Evolutionary conservation across 1,140 invertebrate genomes (phyloP).

Genomic region (Sarcophaga bullata): DNA sequence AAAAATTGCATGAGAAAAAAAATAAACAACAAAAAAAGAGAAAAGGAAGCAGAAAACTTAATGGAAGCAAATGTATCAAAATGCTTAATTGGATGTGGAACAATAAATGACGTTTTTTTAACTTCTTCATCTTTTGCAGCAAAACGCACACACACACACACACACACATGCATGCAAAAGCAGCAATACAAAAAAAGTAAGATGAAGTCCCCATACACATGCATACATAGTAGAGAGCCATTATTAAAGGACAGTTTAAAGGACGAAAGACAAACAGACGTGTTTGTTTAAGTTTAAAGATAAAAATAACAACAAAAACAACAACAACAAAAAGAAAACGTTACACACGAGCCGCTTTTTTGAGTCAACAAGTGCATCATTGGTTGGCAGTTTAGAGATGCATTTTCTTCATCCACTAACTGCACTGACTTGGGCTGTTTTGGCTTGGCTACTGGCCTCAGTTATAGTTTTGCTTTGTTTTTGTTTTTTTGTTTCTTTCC

Average conservation of each 20-base stretch:
- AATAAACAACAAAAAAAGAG: too few relatives aligned
- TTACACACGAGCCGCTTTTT: conserved; percentile 2
- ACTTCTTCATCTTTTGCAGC: background rate
- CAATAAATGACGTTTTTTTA: conserved; percentile 36
- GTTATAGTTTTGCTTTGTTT: too few relatives aligned
- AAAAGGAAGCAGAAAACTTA: conserved; percentile 4
- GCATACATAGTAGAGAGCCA: too few relatives aligned
- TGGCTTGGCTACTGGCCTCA: too few relatives aligned
- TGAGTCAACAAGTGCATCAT: conserved; percentile 6
- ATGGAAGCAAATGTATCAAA: conserved; percentile 41
- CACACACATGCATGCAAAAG: background rate
- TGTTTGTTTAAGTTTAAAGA: background rate
- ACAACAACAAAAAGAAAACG: background rate
- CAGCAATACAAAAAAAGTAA: background rate
- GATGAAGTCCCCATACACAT: too few relatives aligned
- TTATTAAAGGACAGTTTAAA: background rate
- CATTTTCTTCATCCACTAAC: too few relatives aligned
- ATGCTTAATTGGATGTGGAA: conserved; percentile 41
- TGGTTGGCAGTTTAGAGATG: background rate
- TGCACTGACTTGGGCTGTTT: too few relatives aligned
- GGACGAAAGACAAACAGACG: background rate
- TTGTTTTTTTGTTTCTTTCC: background rate
- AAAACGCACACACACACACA: background rate
- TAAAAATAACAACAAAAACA: too few relatives aligned
- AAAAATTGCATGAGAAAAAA: too few relatives aligned